Conservation (phyloP, 2,113 vertebrate genomes). For the Pseudorhombus dupliciocellatus region DNA sequence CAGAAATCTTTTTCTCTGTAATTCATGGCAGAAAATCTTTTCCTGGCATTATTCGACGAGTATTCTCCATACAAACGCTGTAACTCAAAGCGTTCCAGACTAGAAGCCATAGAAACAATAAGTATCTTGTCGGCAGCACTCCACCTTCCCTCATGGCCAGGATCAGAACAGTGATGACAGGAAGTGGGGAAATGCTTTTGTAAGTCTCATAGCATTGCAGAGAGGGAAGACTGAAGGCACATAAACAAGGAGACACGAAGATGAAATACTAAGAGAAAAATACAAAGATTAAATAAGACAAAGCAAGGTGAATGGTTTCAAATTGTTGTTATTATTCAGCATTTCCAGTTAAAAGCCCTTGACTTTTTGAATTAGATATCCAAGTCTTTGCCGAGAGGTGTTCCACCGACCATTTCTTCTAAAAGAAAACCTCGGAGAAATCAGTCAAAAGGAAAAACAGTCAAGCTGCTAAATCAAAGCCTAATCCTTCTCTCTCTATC, state of each 20-base stretch:
- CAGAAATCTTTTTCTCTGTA: not conserved
- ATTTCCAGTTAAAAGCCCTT: not conserved
- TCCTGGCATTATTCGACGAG: too few relatives aligned
- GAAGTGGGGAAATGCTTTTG: not conserved
- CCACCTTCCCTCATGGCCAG: not conserved
- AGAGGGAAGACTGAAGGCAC: not conserved
- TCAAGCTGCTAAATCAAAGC: not conserved
- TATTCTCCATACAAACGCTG: not conserved
- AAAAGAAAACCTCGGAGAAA: not conserved
- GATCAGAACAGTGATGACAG: not conserved
- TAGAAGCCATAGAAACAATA: not conserved
- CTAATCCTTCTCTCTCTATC: not conserved
- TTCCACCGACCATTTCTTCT: constrained; percentile 16
- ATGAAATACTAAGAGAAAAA: not conserved
- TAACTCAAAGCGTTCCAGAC: not conserved
- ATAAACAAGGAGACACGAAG: not conserved
- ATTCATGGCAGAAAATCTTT: not conserved
- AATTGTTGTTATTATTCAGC: not conserved
- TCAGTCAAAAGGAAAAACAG: not conserved
- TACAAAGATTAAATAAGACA: not conserved
- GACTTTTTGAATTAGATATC: not conserved
- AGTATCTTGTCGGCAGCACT: not conserved
- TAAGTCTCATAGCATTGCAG: not conserved
- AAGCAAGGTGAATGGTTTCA: not conserved
- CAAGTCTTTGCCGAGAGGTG: constrained; percentile 2